phyloP scores from a whole-genome alignment of 1,140 invertebrate species.

The Zaprionus capensis region DNA sequence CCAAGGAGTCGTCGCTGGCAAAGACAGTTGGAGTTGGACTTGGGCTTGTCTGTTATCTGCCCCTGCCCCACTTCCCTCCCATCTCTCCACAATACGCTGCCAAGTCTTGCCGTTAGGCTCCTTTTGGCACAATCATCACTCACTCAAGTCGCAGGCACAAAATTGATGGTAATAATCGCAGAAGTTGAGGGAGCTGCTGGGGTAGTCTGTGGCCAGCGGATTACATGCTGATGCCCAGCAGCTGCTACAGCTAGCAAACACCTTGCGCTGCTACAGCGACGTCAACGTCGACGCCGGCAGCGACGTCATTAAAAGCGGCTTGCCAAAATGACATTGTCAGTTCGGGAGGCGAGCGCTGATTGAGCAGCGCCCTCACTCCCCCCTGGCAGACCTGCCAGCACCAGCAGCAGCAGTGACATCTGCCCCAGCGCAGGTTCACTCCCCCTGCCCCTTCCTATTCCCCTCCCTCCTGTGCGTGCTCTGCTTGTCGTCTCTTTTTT shows the following conservation, averaged over 20 bases:
- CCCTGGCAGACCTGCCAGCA: constrained; percentile 3
- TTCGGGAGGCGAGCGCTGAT: constrained; percentile 45
- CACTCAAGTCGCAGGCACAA: constrained; percentile 65
- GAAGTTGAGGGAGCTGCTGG: constrained; percentile 10
- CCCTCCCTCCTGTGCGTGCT: constrained; percentile 9
- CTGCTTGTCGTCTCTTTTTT: constrained; percentile 52
- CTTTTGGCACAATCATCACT: constrained; percentile 68
- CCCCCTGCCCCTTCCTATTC: background rate
- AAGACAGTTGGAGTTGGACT: constrained; percentile 22
- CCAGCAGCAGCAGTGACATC: constrained; percentile 11
- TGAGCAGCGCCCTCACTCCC: constrained; percentile 16
- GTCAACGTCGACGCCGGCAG: background rate
- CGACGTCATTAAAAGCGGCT: constrained; percentile 68
- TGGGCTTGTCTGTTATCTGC: constrained; percentile 14
- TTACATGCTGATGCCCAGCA: constrained; percentile 50
- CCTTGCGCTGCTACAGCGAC: constrained; percentile 44
- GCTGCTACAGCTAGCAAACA: constrained; percentile 55
- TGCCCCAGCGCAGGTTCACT: background rate
- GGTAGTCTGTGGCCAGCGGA: constrained; percentile 29
- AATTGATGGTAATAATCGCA: constrained; percentile 83
- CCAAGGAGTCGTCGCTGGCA: constrained; percentile 23
- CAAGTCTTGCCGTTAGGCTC: constrained; percentile 54
- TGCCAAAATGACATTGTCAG: constrained; percentile 72
- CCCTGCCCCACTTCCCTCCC: background rate
- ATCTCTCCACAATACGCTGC: constrained; percentile 45